Conservation (phyloP, 2,797 vertebrate genomes). For the Sciaenops ocellatus region DNA sequence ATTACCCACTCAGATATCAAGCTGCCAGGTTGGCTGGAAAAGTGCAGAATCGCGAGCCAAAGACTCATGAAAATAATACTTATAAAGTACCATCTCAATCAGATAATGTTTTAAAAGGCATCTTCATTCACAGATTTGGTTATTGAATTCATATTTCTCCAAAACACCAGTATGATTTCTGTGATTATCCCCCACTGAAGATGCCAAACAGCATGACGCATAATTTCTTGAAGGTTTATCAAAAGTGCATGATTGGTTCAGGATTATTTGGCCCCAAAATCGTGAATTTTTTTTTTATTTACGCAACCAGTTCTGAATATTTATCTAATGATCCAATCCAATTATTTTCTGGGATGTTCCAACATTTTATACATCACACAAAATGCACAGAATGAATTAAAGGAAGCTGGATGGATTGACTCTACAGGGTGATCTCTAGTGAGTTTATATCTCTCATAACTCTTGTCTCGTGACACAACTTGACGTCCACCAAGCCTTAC, state of each 20-base stretch:
- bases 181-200: no score
- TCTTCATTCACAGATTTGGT: no score
- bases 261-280: not conserved
- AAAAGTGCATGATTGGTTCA: not conserved
- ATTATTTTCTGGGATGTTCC: not conserved
- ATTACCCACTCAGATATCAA: constrained; percentile 31
- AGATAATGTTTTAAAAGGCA: no score
- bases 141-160: no score
- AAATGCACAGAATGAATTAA: not conserved
- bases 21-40: not conserved
- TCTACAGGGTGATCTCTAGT: constrained; percentile 14
- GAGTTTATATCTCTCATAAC: constrained; percentile 10
- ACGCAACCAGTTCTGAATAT: not conserved
- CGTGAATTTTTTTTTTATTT: not conserved
- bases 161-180: no score
- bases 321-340: not conserved
- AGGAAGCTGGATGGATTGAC: not conserved
- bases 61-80: not conserved
- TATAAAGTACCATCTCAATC: no score
- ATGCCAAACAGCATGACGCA: no score
- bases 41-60: not conserved
- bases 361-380: not conserved
- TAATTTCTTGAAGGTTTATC: no score
- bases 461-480: constrained; percentile 1
- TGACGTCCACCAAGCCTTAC: not conserved